Percentiles rank a stretch among this genome's conserved stretches.
Conservation (phyloP, 2,888 invertebrate species). For the Nomada ferruginata region DNA sequence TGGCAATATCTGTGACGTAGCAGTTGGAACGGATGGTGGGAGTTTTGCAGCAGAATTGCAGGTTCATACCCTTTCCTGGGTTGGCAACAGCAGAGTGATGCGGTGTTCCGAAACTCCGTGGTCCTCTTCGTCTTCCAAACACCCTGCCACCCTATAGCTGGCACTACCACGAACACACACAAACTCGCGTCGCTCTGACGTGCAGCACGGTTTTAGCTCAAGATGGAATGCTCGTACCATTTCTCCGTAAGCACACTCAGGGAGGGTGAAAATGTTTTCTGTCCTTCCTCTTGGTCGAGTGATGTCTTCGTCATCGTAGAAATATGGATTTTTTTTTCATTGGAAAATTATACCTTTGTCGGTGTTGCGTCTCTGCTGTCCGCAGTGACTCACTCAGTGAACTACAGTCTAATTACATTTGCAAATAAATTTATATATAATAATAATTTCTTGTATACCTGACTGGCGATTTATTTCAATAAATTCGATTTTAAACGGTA, state of each 20-base stretch:
- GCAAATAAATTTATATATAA: too few species aligned
- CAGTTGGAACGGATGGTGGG: background rate
- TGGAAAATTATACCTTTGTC: conserved; percentile 35
- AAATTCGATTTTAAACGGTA: too few species aligned
- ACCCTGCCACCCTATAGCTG: conserved; percentile 73
- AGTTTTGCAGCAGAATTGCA: background rate
- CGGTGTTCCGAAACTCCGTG: conserved; percentile 76
- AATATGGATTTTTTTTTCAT: conserved; percentile 55
- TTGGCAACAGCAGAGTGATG: conserved; percentile 72
- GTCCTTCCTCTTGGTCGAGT: conserved; percentile 44
- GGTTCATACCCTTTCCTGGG: conserved; percentile 72
- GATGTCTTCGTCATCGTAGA: conserved; percentile 57
- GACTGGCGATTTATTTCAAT: too few species aligned
- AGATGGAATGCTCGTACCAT: conserved; percentile 73
- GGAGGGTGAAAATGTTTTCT: conserved; percentile 60
- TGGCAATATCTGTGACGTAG: background rate
- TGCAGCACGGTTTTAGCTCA: conserved; percentile 72
- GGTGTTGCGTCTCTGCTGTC: background rate
- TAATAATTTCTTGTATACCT: too few species aligned
- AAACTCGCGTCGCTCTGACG: conserved; percentile 56
- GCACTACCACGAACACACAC: conserved; percentile 59
- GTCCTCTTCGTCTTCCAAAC: conserved; percentile 76
- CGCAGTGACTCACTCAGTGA: background rate
- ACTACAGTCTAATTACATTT: background rate
- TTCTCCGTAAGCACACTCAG: conserved; percentile 62